Evolutionary conservation across 2,113 vertebrate species (phyloP).

Genomic region (Danio rerio): DNA sequence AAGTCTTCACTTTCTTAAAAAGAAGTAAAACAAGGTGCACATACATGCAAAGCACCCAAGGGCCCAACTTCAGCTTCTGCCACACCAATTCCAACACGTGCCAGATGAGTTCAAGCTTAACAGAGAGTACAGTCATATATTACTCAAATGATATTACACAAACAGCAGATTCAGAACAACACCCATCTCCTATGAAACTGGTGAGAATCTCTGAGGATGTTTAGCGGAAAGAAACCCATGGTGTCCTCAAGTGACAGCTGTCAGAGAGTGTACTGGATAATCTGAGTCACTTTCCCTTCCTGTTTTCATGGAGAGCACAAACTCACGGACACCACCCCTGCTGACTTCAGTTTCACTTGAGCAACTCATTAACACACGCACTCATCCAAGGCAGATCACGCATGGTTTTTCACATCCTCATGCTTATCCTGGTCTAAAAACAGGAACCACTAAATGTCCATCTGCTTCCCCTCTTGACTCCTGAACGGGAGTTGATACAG

Average conservation of each 20-base stretch:
- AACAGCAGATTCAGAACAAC: neutral
- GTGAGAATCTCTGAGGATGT: neutral
- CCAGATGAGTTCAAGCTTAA: conserved; percentile 88
- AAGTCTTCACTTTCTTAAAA: neutral
- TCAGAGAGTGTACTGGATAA: neutral
- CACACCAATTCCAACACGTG: conserved; percentile 87
- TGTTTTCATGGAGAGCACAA: conserved; percentile 28
- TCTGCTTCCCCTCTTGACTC: conserved; percentile 53
- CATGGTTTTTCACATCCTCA: conserved; percentile 40
- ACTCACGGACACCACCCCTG: neutral
- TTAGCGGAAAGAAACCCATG: neutral
- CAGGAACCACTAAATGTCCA: conserved; percentile 67
- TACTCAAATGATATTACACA: conserved; percentile 4
- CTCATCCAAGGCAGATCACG: conserved; percentile 20
- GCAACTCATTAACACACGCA: neutral
- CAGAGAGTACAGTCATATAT: conserved; percentile 54
- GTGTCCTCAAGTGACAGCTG: conserved; percentile 14
- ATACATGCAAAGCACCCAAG: conserved; percentile 82
- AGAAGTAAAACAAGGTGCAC: conserved; percentile 61
- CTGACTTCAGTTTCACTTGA: neutral
- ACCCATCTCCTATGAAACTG: neutral
- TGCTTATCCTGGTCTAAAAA: conserved; percentile 60
- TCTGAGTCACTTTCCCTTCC: conserved; percentile 38
- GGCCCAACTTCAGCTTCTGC: conserved; percentile 81
- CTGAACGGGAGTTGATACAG: neutral